Conservation (phyloP, 1,140 invertebrate species). For the Mactra quadrangularis region DNA sequence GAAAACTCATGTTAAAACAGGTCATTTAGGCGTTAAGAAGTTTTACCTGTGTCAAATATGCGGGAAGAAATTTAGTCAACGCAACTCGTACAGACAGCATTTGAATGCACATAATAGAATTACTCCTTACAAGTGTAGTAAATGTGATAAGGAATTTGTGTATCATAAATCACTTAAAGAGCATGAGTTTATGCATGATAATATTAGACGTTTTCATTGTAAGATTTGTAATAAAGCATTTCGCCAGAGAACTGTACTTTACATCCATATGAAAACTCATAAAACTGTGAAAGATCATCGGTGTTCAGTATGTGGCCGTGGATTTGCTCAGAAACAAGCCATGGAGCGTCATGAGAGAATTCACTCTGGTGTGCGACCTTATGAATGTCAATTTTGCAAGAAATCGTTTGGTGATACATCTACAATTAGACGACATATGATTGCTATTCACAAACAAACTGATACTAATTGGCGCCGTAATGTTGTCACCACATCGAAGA, state of each 20-base stretch:
- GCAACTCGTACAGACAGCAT: slow-evolving; percentile 73
- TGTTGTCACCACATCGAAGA: slow-evolving; percentile 43
- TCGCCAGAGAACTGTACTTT: slow-evolving; percentile 68
- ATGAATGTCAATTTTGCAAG: slow-evolving; percentile 71
- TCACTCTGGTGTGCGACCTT: slow-evolving; percentile 78
- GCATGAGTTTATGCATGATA: slow-evolving; percentile 74
- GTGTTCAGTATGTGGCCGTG: slow-evolving; percentile 75
- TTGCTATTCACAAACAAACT: slow-evolving; percentile 70
- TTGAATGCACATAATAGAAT: slow-evolving; percentile 76
- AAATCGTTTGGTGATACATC: slow-evolving; percentile 76
- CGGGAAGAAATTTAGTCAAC: slow-evolving; percentile 77
- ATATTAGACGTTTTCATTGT: slow-evolving; percentile 69
- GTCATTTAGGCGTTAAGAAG: slow-evolving; percentile 71
- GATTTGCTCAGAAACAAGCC: slow-evolving; percentile 77
- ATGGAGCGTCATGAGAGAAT: slow-evolving; percentile 76
- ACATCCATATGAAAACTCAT: slow-evolving; percentile 75
- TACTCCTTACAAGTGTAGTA: slow-evolving; percentile 72
- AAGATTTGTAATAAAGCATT: slow-evolving; percentile 73
- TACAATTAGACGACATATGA: slow-evolving; percentile 78
- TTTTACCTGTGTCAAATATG: slow-evolving; percentile 74
- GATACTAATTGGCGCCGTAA: slow-evolving; percentile 71
- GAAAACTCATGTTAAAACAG: slow-evolving; percentile 69
- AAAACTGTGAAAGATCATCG: slow-evolving; percentile 72
- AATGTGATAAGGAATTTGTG: slow-evolving; percentile 74
- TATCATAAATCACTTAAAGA: slow-evolving; percentile 73